Evolutionary conservation across 2,113 vertebrate genomes (phyloP).

Genomic region (Tetrao urogallus): DNA sequence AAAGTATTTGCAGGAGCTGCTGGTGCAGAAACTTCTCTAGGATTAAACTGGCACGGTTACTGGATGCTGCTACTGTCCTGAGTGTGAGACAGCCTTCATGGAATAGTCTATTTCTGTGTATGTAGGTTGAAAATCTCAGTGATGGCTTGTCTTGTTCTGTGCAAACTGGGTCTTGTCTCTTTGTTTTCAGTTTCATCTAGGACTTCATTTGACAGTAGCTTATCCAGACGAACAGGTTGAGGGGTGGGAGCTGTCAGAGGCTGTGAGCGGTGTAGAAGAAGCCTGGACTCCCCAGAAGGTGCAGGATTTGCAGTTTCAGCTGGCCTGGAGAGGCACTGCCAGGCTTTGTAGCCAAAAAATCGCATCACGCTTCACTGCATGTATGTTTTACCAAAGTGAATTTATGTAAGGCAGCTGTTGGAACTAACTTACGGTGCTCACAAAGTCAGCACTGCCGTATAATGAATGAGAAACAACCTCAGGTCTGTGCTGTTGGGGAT

Average conservation of each 20-base stretch:
- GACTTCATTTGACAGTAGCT: not conserved
- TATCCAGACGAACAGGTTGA: not conserved
- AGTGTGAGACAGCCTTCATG: not conserved
- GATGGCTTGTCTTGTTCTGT: not conserved
- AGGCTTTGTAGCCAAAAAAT: not conserved
- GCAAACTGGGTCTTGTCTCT: not conserved
- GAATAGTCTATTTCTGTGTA: not conserved
- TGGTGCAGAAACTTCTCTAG: not conserved
- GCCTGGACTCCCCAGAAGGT: not conserved
- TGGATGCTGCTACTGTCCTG: not conserved
- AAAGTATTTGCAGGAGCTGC: not conserved
- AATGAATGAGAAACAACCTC: not conserved
- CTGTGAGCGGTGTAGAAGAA: not conserved
- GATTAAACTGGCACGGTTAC: not conserved
- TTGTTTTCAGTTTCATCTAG: not conserved
- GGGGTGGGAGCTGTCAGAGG: not conserved
- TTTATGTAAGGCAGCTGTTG: not conserved
- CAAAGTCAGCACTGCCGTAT: not conserved
- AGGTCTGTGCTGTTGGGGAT: not conserved
- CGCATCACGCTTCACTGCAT: rapidly evolving
- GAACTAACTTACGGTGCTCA: not conserved
- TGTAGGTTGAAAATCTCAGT: not conserved
- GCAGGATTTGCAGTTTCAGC: not conserved
- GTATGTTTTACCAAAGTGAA: not conserved
- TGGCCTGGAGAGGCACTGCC: not conserved